phyloP scores from a whole-genome alignment of 1,140 invertebrate genomes.

The Tetragonula clypearis region DNA sequence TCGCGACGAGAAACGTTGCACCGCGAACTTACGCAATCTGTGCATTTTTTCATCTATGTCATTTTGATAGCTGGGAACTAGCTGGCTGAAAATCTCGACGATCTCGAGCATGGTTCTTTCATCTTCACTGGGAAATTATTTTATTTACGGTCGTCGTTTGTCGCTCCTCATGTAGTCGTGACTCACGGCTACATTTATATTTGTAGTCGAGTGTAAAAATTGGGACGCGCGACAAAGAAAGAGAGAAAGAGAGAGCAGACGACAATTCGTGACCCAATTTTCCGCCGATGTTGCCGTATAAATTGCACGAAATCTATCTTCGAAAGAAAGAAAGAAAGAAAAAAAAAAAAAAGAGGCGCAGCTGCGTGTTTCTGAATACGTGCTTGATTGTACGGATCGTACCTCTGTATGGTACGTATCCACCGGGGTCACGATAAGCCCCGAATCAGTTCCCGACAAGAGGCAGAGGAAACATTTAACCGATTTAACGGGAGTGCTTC shows the following conservation, averaged over 20 bases:
- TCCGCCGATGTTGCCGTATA: neutral
- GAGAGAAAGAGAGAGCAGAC: neutral
- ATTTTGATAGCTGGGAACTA: neutral
- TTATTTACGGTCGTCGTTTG: neutral
- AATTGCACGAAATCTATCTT: conserved; percentile 8
- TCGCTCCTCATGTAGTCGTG: conserved; percentile 9
- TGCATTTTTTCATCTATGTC: neutral
- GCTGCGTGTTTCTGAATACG: conserved; percentile 19
- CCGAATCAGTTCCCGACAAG: conserved; percentile 2
- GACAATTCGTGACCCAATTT: conserved; percentile 57
- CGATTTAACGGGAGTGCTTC: conserved; percentile 52
- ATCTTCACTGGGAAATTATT: neutral
- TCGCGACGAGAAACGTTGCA: neutral
- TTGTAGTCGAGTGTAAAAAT: conserved; percentile 45
- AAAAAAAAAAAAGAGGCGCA: neutral
- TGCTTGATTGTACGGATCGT: conserved; percentile 2
- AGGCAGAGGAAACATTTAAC: conserved; percentile 50
- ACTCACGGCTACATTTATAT: conserved; percentile 48
- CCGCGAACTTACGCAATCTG: neutral
- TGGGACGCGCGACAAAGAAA: conserved; percentile 44
- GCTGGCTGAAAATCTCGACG: too few species aligned
- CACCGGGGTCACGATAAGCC: conserved; percentile 26
- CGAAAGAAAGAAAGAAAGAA: neutral
- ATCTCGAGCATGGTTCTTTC: neutral
- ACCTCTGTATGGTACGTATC: conserved; percentile 11